A percentile compares a stretch with the other conserved stretches of the same genome.
These are phyloP conservation scores for Ophthalmolycus amberensis DNA, from an alignment of 2,113 vertebrate species.

Conservation along the genomic window DNA sequence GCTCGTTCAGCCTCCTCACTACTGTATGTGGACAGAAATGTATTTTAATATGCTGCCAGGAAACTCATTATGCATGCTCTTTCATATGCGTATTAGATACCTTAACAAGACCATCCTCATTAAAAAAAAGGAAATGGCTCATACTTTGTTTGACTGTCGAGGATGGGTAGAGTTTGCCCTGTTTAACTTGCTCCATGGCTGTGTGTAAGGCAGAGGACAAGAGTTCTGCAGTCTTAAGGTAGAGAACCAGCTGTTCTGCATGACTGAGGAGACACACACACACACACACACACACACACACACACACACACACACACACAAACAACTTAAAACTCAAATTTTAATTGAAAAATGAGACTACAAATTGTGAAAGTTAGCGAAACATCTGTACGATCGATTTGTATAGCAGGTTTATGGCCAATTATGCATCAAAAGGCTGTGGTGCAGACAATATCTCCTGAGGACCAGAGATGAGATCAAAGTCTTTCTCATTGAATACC, in stretches of 20 bases:
- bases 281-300: constrained; percentile 7
- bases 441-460: neutral
- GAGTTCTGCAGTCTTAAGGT: constrained; percentile 94
- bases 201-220: constrained; percentile 90
- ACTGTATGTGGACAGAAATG: constrained; percentile 77
- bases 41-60: neutral
- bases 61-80: neutral
- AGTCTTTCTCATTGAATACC: neutral
- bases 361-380: neutral
- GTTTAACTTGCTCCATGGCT: constrained; percentile 91
- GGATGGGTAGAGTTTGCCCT: constrained; percentile 93
- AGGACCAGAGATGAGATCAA: neutral
- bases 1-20: constrained; percentile 91
- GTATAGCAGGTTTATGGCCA: neutral
- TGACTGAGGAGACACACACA: constrained; percentile 81
- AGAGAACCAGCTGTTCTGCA: constrained; percentile 95
- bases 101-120: neutral
- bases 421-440: neutral
- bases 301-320: constrained; percentile 6
- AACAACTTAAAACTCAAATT: neutral
- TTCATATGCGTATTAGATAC: neutral
- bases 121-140: constrained; percentile 1
- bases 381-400: neutral
- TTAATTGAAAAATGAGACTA: neutral
- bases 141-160: constrained; percentile 95